phyloP scores from a whole-genome alignment of 2,888 invertebrate genomes.

The Dicyrtomina minuta region DNA sequence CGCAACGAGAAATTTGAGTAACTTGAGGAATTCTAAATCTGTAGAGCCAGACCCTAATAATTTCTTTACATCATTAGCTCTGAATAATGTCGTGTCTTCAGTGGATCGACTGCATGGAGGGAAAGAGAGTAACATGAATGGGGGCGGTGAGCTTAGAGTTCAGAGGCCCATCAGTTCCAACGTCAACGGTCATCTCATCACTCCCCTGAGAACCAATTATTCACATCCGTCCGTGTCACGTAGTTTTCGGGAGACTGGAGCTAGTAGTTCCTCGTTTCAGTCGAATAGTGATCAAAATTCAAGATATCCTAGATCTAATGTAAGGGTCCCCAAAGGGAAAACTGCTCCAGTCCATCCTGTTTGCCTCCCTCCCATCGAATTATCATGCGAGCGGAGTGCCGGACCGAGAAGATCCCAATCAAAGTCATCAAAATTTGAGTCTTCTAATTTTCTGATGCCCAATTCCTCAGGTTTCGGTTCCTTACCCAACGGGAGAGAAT shows the following conservation, averaged over 20 bases:
- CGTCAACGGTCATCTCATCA: constrained; percentile 31
- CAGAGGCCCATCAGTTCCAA: constrained; percentile 40
- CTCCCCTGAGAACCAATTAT: constrained; percentile 9
- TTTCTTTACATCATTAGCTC: constrained; percentile 14
- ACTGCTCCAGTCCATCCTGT: constrained; percentile 10
- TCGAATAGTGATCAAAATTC: background rate
- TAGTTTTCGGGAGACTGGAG: constrained; percentile 5
- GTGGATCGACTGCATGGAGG: background rate
- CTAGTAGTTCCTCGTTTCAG: no score
- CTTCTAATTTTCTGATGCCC: no score
- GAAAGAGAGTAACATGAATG: background rate
- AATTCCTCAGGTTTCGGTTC: no score
- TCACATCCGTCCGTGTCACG: background rate
- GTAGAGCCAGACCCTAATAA: constrained; percentile 5
- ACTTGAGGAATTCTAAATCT: background rate
- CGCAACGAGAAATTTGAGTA: background rate
- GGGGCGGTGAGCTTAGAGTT: constrained; percentile 3
- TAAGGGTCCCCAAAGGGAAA: constrained; percentile 3
- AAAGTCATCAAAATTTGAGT: background rate
- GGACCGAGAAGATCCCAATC: background rate
- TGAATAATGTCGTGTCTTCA: constrained; percentile 1
- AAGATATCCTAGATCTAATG: background rate
- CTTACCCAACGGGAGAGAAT: no score
- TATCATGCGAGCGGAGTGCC: background rate
- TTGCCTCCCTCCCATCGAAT: background rate